A percentile compares a stretch with the other conserved stretches of the same genome.
Evolutionary conservation across 2,797 vertebrate genomes (phyloP).

Genomic region (Otolemur crassicaudatus): DNA sequence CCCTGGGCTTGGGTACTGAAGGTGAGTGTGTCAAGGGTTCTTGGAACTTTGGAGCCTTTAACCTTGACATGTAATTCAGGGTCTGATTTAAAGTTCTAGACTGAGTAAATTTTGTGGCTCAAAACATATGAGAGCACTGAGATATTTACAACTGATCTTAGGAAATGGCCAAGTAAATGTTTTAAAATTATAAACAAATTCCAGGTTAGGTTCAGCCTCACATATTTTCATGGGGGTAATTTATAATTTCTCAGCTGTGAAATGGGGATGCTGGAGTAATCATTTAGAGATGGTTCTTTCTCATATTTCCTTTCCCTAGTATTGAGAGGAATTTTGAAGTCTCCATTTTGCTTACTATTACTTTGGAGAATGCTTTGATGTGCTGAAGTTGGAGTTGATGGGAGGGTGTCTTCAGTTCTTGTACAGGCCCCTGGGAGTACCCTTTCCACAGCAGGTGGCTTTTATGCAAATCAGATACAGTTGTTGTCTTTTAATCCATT

Average conservation of each 20-base stretch:
- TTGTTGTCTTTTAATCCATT: not conserved
- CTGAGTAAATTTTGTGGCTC: constrained; percentile 15
- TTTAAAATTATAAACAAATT: constrained; percentile 16
- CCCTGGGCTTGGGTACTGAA: not conserved
- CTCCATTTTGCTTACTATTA: not conserved
- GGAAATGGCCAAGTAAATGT: constrained; percentile 30
- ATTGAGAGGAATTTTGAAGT: not conserved
- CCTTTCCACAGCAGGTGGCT: not conserved
- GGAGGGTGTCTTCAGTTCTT: not conserved
- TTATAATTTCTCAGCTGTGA: not conserved
- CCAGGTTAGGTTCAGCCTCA: not conserved
- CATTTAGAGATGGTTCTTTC: not conserved
- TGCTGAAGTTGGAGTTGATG: not conserved
- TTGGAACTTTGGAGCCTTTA: not conserved
- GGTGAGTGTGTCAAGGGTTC: not conserved
- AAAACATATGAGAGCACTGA: not conserved
- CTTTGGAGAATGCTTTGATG: not conserved
- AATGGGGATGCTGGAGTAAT: not conserved
- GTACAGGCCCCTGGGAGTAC: rapidly evolving
- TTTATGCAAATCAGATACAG: not conserved
- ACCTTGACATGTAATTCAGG: not conserved
- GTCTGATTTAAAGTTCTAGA: constrained; percentile 6
- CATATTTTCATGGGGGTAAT: not conserved
- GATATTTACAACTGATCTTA: constrained; percentile 47
- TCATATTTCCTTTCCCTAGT: not conserved